These are phyloP conservation scores for Ladona fulva DNA, from an alignment of 1,140 invertebrate genomes.

Conservation along the genomic window DNA sequence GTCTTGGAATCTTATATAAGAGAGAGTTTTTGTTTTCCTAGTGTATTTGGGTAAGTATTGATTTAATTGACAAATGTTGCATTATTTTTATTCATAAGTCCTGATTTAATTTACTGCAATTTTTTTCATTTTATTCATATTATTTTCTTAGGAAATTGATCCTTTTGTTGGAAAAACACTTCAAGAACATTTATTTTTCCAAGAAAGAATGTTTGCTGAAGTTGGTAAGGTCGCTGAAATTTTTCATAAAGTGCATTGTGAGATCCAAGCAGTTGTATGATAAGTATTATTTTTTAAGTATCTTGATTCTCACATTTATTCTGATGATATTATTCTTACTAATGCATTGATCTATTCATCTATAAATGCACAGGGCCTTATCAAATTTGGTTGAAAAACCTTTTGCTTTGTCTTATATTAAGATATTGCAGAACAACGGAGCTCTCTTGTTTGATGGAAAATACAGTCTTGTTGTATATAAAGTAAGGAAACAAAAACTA, in stretches of 20 bases:
- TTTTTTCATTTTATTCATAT: background rate
- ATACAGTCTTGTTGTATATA: background rate
- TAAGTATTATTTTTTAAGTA: too few species aligned
- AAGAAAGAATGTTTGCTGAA: background rate
- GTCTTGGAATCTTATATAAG: background rate
- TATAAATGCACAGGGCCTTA: too few species aligned
- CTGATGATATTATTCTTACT: too few species aligned
- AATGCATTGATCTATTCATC: too few species aligned
- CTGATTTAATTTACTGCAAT: background rate
- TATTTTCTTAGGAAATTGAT: background rate
- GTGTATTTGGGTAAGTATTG: background rate
- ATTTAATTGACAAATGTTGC: too few species aligned
- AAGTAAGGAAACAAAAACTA: background rate
- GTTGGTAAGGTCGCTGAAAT: background rate
- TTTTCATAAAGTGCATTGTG: background rate
- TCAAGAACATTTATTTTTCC: background rate
- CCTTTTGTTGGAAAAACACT: background rate
- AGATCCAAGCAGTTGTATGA: background rate
- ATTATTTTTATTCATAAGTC: background rate
- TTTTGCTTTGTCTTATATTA: background rate
- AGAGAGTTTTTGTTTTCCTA: background rate
- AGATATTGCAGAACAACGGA: background rate
- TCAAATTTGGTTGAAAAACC: background rate
- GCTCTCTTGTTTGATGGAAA: background rate
- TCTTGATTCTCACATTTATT: too few species aligned